Conservation (phyloP, 2,888 invertebrate species). For the Cheilosia impressa region DNA sequence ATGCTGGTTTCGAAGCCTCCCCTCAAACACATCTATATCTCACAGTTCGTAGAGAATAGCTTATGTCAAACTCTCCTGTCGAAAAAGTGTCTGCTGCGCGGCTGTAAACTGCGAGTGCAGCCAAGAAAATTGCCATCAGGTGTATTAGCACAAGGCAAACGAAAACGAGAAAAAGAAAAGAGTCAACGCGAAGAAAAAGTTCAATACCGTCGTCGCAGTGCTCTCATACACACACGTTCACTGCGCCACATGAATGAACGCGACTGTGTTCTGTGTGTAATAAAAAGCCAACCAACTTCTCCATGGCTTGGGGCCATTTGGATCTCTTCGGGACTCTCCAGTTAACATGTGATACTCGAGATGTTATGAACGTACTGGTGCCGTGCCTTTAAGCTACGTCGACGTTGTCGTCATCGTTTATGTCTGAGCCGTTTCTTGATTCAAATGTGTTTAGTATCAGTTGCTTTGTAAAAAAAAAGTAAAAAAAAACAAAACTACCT, state of each 20-base stretch:
- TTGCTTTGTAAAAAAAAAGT: constrained; percentile 10
- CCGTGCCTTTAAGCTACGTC: constrained; percentile 68
- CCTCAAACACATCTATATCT: constrained; percentile 2
- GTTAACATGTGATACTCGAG: constrained; percentile 78
- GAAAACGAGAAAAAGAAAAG: constrained; percentile 33
- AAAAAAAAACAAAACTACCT: constrained; percentile 4
- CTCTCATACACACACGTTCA: constrained; percentile 60
- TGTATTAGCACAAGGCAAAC: constrained; percentile 46
- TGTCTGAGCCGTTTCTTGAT: constrained; percentile 39
- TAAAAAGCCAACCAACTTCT: constrained; percentile 61
- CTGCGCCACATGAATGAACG: constrained; percentile 66
- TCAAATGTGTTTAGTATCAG: constrained; percentile 26
- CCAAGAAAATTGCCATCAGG: constrained; percentile 61
- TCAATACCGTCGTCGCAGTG: constrained; percentile 58
- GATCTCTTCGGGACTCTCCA: constrained; percentile 77
- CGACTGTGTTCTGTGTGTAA: constrained; percentile 56
- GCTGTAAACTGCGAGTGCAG: constrained; percentile 42
- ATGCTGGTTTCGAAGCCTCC: constrained; percentile 24
- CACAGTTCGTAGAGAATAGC: constrained; percentile 9
- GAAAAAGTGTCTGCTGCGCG: constrained; percentile 52
- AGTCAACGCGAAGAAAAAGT: constrained; percentile 32
- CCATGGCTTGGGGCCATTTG: constrained; percentile 77
- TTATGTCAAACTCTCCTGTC: constrained; percentile 48
- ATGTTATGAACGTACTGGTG: constrained; percentile 76
- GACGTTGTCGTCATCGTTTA: constrained; percentile 70